Evolutionary conservation across 2,797 vertebrate genomes (phyloP), one percentile per base, ranked within the genome.

Genomic region (Sebastes glaucus): DNA sequence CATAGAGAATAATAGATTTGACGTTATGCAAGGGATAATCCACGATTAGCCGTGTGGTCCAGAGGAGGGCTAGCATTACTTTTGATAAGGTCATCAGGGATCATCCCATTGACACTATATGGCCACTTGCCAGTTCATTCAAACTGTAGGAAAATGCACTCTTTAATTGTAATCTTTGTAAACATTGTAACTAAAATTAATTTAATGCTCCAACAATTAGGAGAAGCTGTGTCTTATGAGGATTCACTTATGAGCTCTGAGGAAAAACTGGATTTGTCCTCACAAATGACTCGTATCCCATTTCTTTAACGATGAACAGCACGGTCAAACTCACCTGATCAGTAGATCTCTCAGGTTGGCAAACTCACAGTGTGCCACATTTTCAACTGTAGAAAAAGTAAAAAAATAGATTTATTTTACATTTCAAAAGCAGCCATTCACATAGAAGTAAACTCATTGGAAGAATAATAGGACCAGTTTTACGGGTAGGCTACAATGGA

Each of bases 351-450:
- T 95, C 92, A 99, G 95, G 70, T 97, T 95, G 88, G 97, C 95
- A 90, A 99, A 99, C 94, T 99, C 98, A 1, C 98, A 99, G 89
- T 99, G 98, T 0, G 90, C 96, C 1, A 96, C 93, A 84, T 99
- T 99, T 95, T 99, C 98, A 90, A 99, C 98, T 99, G 96, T 27
- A 85, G 93, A 94, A 32, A 61, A 42, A 84, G 7, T 67, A 69
- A 71, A 62, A 53, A 53, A 53, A 52, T 0, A 11, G 0, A 27
- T 33, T 7, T 5, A 38, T 42, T 28, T 55, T 5, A 22, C 8
- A 1, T 55, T 38, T 61, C 8, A 33, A 38, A 70, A 28, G 25
- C 22, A 62, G 7, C 14, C 11, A 7, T 11, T 55, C 16, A 71
- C n/a, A 33, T 9, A 16, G 14, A 62, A 20, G 27, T 18, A 3